Percentiles rank a stretch among this genome's conserved stretches.
These are phyloP conservation scores for Cryptus armator DNA, from an alignment of 2,888 invertebrate genomes.

Conservation along the genomic window DNA sequence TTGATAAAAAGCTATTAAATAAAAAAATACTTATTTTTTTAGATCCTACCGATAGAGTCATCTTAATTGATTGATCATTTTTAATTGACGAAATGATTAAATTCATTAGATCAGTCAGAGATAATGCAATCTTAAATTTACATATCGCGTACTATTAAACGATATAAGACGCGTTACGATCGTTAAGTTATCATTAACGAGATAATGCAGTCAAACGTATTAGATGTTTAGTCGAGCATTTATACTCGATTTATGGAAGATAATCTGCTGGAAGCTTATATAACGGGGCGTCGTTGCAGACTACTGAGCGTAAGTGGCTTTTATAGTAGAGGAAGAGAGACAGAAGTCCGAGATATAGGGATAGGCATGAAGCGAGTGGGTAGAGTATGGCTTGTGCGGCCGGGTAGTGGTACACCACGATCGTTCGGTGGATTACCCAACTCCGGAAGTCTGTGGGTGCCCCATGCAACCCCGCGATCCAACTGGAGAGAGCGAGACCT, in stretches of 20 bases:
- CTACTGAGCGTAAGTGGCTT: slow-evolving; percentile 52
- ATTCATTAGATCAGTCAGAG: neutral
- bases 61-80: too few relatives aligned
- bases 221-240: slow-evolving; percentile 5
- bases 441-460: slow-evolving; percentile 61
- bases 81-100: too few relatives aligned
- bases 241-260: slow-evolving; percentile 46
- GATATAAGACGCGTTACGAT: neutral
- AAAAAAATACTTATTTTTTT: too few relatives aligned
- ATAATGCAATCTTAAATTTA: neutral
- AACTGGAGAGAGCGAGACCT: slow-evolving; percentile 40
- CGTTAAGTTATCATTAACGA: slow-evolving; percentile 4
- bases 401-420: slow-evolving; percentile 68
- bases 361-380: slow-evolving; percentile 10
- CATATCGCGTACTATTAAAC: neutral
- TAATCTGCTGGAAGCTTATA: slow-evolving; percentile 39
- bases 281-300: slow-evolving; percentile 32
- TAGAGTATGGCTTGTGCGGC: slow-evolving; percentile 45
- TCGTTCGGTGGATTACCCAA: slow-evolving; percentile 71
- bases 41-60: too few relatives aligned
- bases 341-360: slow-evolving; percentile 36
- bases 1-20: too few relatives aligned
- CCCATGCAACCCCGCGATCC: slow-evolving; percentile 38
- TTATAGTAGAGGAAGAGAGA: slow-evolving; percentile 51
- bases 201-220: slow-evolving; percentile 16